Evolutionary conservation across 2,797 vertebrate species (phyloP).

Genomic region (Cercopithecus mitis): DNA sequence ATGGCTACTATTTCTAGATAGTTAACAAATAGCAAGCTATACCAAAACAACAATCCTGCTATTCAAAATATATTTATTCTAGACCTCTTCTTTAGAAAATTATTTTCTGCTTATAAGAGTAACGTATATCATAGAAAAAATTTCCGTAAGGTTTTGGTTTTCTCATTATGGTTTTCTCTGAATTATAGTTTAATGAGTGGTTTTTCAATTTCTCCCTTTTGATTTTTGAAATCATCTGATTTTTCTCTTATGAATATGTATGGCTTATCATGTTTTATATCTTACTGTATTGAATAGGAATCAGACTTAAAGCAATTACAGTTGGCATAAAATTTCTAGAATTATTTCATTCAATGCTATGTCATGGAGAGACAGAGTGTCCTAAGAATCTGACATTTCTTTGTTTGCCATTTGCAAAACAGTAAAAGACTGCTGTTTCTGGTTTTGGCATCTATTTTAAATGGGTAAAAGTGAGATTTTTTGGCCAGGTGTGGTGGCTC

Average conservation of each 20-base stretch:
- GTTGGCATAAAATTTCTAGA: neutral
- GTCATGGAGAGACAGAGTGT: neutral
- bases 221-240: slow-evolving; percentile 8
- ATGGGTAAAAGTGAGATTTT: neutral
- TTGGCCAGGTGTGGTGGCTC: too few relatives aligned
- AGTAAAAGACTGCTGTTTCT: neutral
- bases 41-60: neutral
- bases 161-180: neutral
- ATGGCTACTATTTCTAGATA: neutral
- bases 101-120: slow-evolving; percentile 1
- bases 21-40: neutral
- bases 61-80: neutral
- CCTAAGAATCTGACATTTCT: neutral
- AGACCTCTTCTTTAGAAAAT: slow-evolving; percentile 1
- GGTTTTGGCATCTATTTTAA: slow-evolving; percentile 25
- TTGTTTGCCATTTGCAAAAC: neutral
- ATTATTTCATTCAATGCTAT: slow-evolving; percentile 1
- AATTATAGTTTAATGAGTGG: neutral
- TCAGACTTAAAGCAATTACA: neutral
- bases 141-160: neutral
- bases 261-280: neutral
- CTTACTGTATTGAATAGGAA: neutral
- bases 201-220: slow-evolving; percentile 19
- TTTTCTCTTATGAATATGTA: slow-evolving; percentile 32
- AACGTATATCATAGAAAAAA: neutral